Evolutionary conservation across 2,113 vertebrate genomes (phyloP), one percentile per base, ranked within the genome.

Genomic region (Aegotheles bennettii): DNA sequence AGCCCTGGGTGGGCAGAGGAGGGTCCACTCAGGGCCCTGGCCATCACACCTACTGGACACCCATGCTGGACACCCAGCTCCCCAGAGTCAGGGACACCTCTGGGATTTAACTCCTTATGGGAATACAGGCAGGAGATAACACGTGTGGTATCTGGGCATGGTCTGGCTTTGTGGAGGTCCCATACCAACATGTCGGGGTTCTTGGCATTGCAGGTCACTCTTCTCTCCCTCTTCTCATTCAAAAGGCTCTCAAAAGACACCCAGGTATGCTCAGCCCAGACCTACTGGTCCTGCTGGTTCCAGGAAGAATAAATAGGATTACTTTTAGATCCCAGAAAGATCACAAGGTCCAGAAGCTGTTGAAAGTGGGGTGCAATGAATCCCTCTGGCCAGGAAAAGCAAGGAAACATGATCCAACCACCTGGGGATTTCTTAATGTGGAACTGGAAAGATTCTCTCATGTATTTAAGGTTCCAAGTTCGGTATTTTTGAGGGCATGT

Each of bases 11-110:
- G 9, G 19, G 50, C 47, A 16, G 6, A 24, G 0, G 2, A 25
- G 21, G 43, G 19, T 7, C 67, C 28, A 8, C n/a, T 38, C 33
- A 16, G 25, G 13, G n/a, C 31, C 23, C 38, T 47, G 64, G 28
- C 6, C 1, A 0, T 9, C 48, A 48, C n/a, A 36, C 3, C 70
- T 42, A 24, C 10, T 40, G 48, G n/a, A n/a, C n/a, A n/a, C n/a
- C 42, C 40, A 17, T 36, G 64, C 33, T 59, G 73, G 9, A 36
- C 45, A 4, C 21, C 20, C 40, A 28, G 7, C 21, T 25, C 25
- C 12, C 31, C n/a, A 31, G 29, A 29, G 42, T 19, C 21, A 7
- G 19, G 15, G 28, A 74, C 51, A 51, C 21, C 19, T 38, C 29
- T 80, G 68, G 17, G 21, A 56, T 54, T 61, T 48, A 43, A 28